Evolutionary conservation across 1,140 invertebrate genomes (phyloP).

Genomic region (Cydia splendana): DNA sequence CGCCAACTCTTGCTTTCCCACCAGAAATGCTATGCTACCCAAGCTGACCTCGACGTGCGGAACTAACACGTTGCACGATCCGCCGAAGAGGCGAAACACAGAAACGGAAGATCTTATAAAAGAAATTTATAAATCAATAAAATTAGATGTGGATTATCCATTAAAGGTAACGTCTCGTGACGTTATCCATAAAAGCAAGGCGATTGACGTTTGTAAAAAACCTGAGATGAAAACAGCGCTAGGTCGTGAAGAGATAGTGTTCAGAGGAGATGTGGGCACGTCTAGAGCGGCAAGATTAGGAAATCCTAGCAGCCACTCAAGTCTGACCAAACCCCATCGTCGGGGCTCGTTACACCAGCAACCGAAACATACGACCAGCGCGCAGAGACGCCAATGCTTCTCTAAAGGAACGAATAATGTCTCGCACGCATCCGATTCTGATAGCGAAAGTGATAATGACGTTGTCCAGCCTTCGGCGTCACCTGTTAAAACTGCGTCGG

Average conservation of each 20-base stretch:
- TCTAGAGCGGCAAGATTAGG: not conserved
- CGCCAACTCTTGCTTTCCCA: slow-evolving; percentile 44
- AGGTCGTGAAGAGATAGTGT: not conserved
- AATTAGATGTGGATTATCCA: slow-evolving; percentile 52
- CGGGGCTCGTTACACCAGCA: not conserved
- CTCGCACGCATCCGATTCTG: not conserved
- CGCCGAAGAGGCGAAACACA: slow-evolving; percentile 48
- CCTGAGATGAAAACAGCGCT: not conserved
- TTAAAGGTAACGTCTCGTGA: slow-evolving; percentile 54
- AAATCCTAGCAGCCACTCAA: not conserved
- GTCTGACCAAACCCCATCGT: not conserved
- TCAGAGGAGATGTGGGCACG: slow-evolving; percentile 1
- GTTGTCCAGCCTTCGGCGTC: not conserved
- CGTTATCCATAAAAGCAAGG: slow-evolving; percentile 48
- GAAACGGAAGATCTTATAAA: slow-evolving; percentile 70
- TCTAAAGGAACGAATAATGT: not conserved
- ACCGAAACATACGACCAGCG: not conserved
- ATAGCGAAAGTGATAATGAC: not conserved
- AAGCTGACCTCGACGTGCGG: slow-evolving; percentile 44
- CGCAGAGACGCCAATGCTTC: not conserved
- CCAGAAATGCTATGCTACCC: slow-evolving; percentile 24
- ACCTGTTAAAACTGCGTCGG: not conserved
- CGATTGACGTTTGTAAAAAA: not conserved
- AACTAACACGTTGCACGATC: slow-evolving; percentile 46
- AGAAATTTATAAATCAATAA: slow-evolving; percentile 72